Evolutionary conservation across 2,797 vertebrate genomes (phyloP).

Genomic region (Psittacula derbiana): DNA sequence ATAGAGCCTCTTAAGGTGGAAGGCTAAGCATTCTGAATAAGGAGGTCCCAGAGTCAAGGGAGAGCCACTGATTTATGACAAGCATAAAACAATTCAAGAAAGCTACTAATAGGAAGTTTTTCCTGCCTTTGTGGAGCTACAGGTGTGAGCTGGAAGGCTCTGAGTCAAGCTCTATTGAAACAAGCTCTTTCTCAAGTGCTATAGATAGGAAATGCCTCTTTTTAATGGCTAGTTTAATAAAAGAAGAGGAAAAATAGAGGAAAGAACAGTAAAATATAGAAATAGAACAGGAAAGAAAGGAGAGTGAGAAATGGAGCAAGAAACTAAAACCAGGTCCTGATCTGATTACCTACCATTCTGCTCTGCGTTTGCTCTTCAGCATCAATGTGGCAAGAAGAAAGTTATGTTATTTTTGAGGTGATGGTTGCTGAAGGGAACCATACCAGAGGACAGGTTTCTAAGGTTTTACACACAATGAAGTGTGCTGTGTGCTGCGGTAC

Average conservation of each 20-base stretch:
- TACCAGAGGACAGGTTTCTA: background rate
- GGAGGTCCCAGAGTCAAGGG: background rate
- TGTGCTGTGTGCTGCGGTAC: background rate
- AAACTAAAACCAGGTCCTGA: background rate
- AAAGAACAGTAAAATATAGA: background rate
- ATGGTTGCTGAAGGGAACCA: background rate
- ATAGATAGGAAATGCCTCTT: background rate
- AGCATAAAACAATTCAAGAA: background rate
- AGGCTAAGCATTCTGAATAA: background rate
- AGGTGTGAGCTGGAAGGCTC: background rate
- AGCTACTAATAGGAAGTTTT: background rate
- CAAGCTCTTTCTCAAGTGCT: background rate
- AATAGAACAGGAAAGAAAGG: background rate
- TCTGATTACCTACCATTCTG: background rate
- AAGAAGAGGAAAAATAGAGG: background rate
- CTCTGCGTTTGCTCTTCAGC: background rate
- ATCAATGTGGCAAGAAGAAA: background rate
- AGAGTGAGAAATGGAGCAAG: background rate
- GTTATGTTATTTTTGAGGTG: background rate
- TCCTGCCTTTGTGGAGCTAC: background rate
- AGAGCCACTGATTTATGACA: background rate
- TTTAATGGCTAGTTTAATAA: background rate
- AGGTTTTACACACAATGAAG: background rate
- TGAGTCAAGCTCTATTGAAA: background rate
- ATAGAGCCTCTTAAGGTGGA: background rate